A percentile compares a stretch with the other conserved stretches of the same genome.
Evolutionary conservation across 2,113 vertebrate species (phyloP).

Genomic region (Reinhardtius hippoglossoides): DNA sequence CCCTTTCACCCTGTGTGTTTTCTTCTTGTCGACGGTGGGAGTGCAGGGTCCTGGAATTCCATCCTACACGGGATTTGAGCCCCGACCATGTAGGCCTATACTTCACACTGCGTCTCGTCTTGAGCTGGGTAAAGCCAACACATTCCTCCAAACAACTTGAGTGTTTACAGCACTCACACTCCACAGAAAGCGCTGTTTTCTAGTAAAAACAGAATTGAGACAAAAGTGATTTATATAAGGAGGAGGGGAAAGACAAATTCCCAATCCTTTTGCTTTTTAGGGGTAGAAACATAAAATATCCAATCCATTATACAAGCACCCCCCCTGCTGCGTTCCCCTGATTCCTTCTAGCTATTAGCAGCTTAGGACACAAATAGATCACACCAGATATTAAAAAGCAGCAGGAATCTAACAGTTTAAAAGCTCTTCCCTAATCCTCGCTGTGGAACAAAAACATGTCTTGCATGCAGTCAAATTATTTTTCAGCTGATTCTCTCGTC

Average conservation of each 20-base stretch:
- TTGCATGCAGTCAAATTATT: constrained; percentile 58
- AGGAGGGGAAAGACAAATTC: constrained; percentile 46
- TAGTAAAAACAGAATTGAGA: constrained; percentile 25
- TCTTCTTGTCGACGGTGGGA: constrained; percentile 37
- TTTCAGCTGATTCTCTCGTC: constrained; percentile 31
- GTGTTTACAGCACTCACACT: constrained; percentile 8
- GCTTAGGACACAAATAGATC: constrained; percentile 79
- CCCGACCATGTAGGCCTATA: constrained; percentile 1
- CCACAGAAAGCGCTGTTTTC: constrained; percentile 19
- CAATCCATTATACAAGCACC: constrained; percentile 72
- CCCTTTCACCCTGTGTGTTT: constrained; percentile 43
- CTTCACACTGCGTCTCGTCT: constrained; percentile 25
- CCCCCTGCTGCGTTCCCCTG: constrained; percentile 66
- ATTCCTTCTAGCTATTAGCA: constrained; percentile 77
- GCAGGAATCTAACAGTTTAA: constrained; percentile 74
- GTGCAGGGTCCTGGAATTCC: constrained; percentile 43
- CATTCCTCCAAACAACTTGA: constrained; percentile 22
- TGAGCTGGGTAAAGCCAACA: constrained; percentile 26
- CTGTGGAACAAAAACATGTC: constrained; percentile 62
- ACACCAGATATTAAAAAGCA: constrained; percentile 79
- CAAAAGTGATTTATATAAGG: constrained; percentile 34
- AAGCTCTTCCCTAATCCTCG: constrained; percentile 60
- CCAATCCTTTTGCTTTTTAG: constrained; percentile 43
- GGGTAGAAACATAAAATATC: constrained; percentile 68
- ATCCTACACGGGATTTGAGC: constrained; percentile 33